Evolutionary conservation across 2,888 invertebrate genomes (phyloP).

Genomic region (Drosophila greeni): DNA sequence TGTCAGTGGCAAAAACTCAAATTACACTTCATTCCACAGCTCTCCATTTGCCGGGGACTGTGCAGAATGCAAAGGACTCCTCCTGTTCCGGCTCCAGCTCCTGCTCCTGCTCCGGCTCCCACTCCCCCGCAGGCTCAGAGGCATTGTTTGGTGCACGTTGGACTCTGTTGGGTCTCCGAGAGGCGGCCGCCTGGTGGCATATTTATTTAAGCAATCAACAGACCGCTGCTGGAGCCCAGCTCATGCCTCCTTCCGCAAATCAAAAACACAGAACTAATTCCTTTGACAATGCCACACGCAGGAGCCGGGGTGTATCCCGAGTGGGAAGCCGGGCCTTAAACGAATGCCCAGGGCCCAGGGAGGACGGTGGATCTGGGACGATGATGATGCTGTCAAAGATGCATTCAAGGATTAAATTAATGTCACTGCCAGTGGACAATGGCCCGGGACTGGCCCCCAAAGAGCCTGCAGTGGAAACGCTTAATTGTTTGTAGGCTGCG

Average conservation of each 20-base stretch:
- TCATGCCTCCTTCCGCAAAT: constrained; percentile 63
- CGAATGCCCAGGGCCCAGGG: constrained; percentile 4
- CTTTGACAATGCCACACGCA: constrained; percentile 71
- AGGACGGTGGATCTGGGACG: constrained; percentile 32
- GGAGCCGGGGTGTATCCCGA: constrained; percentile 9
- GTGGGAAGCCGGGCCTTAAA: constrained; percentile 20
- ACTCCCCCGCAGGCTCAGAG: constrained; percentile 43
- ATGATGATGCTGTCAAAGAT: constrained; percentile 67
- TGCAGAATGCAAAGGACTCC: constrained; percentile 57
- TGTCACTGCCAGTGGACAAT: constrained; percentile 72
- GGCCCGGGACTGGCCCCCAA: constrained; percentile 29
- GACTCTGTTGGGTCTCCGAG: constrained; percentile 25
- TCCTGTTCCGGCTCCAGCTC: not conserved
- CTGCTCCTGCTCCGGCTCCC: not conserved
- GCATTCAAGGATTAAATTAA: constrained; percentile 74
- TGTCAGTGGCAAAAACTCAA: constrained; percentile 67
- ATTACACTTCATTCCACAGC: constrained; percentile 50
- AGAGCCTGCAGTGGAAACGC: constrained; percentile 60
- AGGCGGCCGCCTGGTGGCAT: constrained; percentile 45
- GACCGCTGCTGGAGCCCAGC: constrained; percentile 55
- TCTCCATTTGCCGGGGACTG: constrained; percentile 23
- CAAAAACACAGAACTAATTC: constrained; percentile 73
- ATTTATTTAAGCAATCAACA: constrained; percentile 71
- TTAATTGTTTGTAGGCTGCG: constrained; percentile 63
- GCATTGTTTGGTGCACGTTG: constrained; percentile 66